Evolutionary conservation across 2,888 invertebrate species (phyloP).

Genomic region (Caenorhabditis japonica): DNA sequence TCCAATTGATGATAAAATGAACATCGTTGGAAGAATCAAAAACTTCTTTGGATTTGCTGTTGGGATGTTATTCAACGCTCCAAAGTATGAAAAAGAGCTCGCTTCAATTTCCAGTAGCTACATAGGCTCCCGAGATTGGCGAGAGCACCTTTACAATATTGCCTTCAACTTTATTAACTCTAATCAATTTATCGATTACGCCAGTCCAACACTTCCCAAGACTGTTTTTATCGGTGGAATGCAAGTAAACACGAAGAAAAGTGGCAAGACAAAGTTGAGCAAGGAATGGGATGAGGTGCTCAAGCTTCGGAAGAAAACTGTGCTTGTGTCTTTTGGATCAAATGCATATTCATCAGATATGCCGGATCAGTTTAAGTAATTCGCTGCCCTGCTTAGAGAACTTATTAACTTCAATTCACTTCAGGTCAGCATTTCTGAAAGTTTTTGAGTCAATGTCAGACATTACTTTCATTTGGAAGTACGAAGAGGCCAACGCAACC

Average conservation of each 20-base stretch:
- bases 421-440: slow-evolving; percentile 24
- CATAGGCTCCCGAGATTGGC: background rate
- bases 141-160: background rate
- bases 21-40: slow-evolving; percentile 1
- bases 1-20: slow-evolving; percentile 8
- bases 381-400: background rate
- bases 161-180: slow-evolving; percentile 30
- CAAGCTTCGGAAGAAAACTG: slow-evolving; percentile 24
- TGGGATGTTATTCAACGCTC: background rate
- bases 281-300: slow-evolving; percentile 49
- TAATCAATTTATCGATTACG: slow-evolving; percentile 31
- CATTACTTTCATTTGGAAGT: slow-evolving; percentile 57
- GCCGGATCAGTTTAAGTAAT: slow-evolving; percentile 45
- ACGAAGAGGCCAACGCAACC: slow-evolving; percentile 48
- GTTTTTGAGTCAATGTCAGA: slow-evolving; percentile 46
- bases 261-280: slow-evolving; percentile 6
- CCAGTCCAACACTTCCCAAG: slow-evolving; percentile 47
- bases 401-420: background rate
- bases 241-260: slow-evolving; percentile 47
- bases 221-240: slow-evolving; percentile 55
- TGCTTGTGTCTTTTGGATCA: slow-evolving; percentile 56
- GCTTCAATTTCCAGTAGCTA: background rate
- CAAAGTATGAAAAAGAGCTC: background rate
- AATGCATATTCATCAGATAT: slow-evolving; percentile 41
- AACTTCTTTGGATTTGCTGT: background rate